phyloP scores from a whole-genome alignment of 2,888 invertebrate genomes.

The Sussaba pulchella region DNA sequence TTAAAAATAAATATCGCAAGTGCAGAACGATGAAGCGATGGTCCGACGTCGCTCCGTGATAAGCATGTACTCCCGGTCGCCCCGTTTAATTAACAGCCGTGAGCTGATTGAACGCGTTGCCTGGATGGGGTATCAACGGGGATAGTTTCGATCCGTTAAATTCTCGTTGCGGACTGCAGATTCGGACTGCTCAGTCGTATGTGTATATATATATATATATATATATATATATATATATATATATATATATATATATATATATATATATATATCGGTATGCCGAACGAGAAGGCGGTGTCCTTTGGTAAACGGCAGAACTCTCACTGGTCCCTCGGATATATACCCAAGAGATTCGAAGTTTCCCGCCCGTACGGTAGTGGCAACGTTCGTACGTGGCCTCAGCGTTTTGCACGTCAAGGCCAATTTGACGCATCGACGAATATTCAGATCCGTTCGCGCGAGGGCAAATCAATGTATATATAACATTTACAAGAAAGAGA shows the following conservation, averaged over 20 bases:
- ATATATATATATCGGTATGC: slow-evolving; percentile 27
- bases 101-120: slow-evolving; percentile 64
- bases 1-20: too few relatives aligned
- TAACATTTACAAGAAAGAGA: too few relatives aligned
- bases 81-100: slow-evolving; percentile 72
- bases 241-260: slow-evolving; percentile 30
- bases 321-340: slow-evolving; percentile 45
- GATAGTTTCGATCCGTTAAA: slow-evolving; percentile 59
- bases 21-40: not conserved
- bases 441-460: slow-evolving; percentile 38
- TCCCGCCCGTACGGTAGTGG: slow-evolving; percentile 53
- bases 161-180: slow-evolving; percentile 40
- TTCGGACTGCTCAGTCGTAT: slow-evolving; percentile 9
- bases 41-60: slow-evolving; percentile 10
- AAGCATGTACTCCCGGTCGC: slow-evolving; percentile 52
- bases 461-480: slow-evolving; percentile 21
- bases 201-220: slow-evolving; percentile 7
- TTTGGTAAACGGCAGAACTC: slow-evolving; percentile 69
- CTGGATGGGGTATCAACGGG: slow-evolving; percentile 57
- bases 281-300: slow-evolving; percentile 56
- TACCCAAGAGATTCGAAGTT: slow-evolving; percentile 69
- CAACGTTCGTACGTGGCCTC: slow-evolving; percentile 47
- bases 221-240: slow-evolving; percentile 25
- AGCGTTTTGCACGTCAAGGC: slow-evolving; percentile 65
- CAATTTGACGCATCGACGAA: slow-evolving; percentile 72